Evolutionary conservation across 2,888 invertebrate species (phyloP).

Genomic region (Agriopis aurantiaria): DNA sequence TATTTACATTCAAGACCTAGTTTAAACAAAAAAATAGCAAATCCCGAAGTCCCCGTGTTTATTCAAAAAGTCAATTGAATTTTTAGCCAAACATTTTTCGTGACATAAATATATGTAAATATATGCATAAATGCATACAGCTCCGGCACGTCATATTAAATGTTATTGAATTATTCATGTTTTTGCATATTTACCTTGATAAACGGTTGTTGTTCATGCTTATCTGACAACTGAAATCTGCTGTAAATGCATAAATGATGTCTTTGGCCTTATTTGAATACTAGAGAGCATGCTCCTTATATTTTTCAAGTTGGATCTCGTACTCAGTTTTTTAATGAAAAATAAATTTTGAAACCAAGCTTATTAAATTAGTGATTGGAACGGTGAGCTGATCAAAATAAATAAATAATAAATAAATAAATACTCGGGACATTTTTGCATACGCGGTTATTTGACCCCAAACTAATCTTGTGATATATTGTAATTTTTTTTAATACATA

Average conservation of each 20-base stretch:
- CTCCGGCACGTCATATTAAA: conserved; percentile 45
- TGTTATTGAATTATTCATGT: conserved; percentile 56
- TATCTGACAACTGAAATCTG: conserved; percentile 13
- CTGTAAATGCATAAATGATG: neutral
- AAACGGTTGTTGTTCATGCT: conserved; percentile 18
- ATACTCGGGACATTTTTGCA: too few species aligned
- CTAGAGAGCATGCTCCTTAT: neutral
- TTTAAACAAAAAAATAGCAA: neutral
- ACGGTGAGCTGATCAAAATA: too few species aligned
- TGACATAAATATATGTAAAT: conserved; percentile 50
- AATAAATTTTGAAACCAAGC: too few species aligned
- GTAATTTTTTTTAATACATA: too few species aligned
- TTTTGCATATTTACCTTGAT: conserved; percentile 39
- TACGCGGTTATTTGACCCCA: too few species aligned
- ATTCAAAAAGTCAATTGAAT: conserved; percentile 19
- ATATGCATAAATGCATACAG: conserved; percentile 50
- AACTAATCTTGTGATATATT: too few species aligned
- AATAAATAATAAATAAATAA: too few species aligned
- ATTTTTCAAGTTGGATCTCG: too few species aligned
- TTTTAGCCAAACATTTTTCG: conserved; percentile 9
- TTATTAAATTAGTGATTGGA: too few species aligned
- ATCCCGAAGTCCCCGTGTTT: neutral
- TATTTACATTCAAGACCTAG: neutral
- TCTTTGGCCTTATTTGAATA: neutral
- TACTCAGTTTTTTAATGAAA: too few species aligned